These are phyloP conservation scores for Nomada flava DNA, from an alignment of 2,888 invertebrate species.

Conservation along the genomic window DNA sequence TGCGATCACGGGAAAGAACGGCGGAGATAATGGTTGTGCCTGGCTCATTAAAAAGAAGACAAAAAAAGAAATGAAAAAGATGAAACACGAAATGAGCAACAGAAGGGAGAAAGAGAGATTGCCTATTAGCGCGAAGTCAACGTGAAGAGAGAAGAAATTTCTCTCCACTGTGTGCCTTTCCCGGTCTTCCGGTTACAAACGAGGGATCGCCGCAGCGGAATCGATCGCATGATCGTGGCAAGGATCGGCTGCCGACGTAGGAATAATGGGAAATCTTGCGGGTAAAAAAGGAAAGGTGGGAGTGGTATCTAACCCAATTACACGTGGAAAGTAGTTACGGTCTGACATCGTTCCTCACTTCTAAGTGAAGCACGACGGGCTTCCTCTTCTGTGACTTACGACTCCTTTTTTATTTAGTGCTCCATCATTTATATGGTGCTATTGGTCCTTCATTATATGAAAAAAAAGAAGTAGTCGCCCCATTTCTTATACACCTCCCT, in stretches of 20 bases:
- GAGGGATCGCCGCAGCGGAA: conserved; percentile 53
- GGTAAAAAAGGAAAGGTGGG: conserved; percentile 57
- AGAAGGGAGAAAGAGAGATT: conserved; percentile 51
- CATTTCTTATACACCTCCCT: too few species aligned
- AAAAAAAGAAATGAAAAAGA: background rate
- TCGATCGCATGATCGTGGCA: conserved; percentile 40
- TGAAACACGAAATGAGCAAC: conserved; percentile 24
- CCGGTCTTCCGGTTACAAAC: conserved; percentile 60
- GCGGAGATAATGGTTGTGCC: conserved; percentile 46
- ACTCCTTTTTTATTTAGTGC: conserved; percentile 6
- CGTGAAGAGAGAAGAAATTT: conserved; percentile 38
- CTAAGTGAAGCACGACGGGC: conserved; percentile 4
- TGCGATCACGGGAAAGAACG: conserved; percentile 32
- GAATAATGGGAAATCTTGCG: conserved; percentile 60
- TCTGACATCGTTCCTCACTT: conserved; percentile 39
- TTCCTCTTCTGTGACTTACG: conserved; percentile 6
- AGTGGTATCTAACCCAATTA: conserved; percentile 62
- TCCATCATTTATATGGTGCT: background rate
- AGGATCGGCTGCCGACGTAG: conserved; percentile 43
- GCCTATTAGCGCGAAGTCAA: conserved; percentile 65
- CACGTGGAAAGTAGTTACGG: conserved; percentile 50
- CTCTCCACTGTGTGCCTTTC: conserved; percentile 38
- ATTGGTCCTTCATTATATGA: background rate
- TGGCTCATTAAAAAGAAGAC: conserved; percentile 54
- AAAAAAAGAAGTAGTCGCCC: too few species aligned